Evolutionary conservation across 2,113 vertebrate species (phyloP).

Genomic region (Zosterops japonicus): DNA sequence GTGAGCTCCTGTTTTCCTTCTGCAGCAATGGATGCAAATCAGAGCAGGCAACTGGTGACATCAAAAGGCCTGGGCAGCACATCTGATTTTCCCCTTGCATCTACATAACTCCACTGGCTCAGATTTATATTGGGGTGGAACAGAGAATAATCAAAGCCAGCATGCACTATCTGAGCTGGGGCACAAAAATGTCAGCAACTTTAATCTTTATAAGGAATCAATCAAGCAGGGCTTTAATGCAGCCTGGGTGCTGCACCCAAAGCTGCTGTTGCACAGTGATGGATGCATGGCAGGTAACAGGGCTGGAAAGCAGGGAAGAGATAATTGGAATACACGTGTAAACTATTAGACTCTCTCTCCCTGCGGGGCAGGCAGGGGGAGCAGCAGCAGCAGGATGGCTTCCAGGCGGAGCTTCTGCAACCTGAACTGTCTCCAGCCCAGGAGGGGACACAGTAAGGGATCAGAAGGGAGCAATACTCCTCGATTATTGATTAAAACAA

Average conservation of each 20-base stretch:
- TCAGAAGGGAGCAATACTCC: background rate
- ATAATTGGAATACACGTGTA: slow-evolving; percentile 43
- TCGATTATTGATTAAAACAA: background rate
- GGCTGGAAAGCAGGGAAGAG: background rate
- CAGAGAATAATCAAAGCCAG: slow-evolving; percentile 20
- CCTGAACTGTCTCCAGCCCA: background rate
- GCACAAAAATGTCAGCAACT: background rate
- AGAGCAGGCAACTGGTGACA: slow-evolving; percentile 32
- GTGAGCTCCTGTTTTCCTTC: slow-evolving; percentile 44
- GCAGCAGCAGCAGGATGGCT: background rate
- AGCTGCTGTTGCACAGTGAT: background rate
- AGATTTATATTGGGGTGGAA: slow-evolving; percentile 5
- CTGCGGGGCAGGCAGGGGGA: background rate
- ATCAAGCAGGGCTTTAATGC: background rate
- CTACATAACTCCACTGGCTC: background rate
- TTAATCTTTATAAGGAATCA: slow-evolving; percentile 14
- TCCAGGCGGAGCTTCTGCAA: slow-evolving; percentile 35
- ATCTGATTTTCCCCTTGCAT: slow-evolving; percentile 16
- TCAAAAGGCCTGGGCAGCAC: background rate
- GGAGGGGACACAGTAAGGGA: background rate
- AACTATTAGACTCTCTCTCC: slow-evolving; percentile 20
- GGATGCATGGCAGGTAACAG: background rate
- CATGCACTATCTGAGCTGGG: fast-evolving
- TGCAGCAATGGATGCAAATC: slow-evolving; percentile 14
- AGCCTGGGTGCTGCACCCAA: background rate